Evolutionary conservation across 1,140 invertebrate genomes (phyloP).

Genomic region (Asbolus verrucosus): DNA sequence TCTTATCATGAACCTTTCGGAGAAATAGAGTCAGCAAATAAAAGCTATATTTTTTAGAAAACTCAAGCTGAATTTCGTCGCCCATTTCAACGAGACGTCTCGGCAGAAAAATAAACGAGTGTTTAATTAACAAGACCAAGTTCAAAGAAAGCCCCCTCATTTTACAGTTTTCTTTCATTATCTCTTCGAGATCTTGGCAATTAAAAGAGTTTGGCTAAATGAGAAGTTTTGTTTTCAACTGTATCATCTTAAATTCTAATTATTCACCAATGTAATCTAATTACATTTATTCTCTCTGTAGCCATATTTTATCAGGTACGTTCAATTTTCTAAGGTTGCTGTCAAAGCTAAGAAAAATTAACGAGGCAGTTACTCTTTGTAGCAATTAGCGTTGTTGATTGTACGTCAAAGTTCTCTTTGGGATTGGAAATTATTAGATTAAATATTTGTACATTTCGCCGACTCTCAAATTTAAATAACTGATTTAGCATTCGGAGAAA

Average conservation of each 20-base stretch:
- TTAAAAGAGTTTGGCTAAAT: slow-evolving; percentile 29
- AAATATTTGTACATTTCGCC: too few species aligned
- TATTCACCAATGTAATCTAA: slow-evolving; percentile 13
- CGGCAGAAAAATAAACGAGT: slow-evolving; percentile 26
- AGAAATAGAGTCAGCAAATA: slow-evolving; percentile 2
- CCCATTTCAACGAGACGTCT: slow-evolving; percentile 7
- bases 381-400: too few species aligned
- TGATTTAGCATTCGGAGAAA: too few species aligned
- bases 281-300: slow-evolving; percentile 2
- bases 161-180: slow-evolving; percentile 33
- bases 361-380: too few species aligned
- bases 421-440: too few species aligned
- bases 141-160: slow-evolving; percentile 25
- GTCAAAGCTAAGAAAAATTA: background rate
- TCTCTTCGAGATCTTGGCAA: slow-evolving; percentile 23
- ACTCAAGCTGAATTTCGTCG: background rate
- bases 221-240: slow-evolving; percentile 30
- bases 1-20: background rate
- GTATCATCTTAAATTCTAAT: slow-evolving; percentile 33
- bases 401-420: too few species aligned
- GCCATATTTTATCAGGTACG: slow-evolving; percentile 9
- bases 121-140: slow-evolving; percentile 28
- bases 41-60: background rate
- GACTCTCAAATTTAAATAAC: too few species aligned
- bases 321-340: background rate